A percentile compares a stretch with the other conserved stretches of the same genome.
Conservation (phyloP, 2,113 vertebrate genomes). For the Hassar affinis region DNA sequence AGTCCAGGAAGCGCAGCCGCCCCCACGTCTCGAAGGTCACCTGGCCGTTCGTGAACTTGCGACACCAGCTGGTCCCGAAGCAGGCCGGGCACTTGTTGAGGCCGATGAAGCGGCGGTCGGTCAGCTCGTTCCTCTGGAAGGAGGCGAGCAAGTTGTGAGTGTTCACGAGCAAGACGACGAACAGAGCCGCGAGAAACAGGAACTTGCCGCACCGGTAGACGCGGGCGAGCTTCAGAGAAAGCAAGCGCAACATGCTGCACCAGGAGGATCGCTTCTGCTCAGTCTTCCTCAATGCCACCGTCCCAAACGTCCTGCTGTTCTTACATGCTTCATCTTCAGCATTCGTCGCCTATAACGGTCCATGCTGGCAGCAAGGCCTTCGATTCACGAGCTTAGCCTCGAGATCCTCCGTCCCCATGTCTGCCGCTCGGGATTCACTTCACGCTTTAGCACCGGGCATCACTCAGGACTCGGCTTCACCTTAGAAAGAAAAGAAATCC, state of each 20-base stretch:
- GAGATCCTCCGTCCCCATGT: conserved; percentile 31
- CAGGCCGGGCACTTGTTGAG: conserved; percentile 93
- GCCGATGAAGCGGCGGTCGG: conserved; percentile 93
- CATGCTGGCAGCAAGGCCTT: background rate
- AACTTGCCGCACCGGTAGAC: conserved; percentile 95
- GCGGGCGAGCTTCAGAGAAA: conserved; percentile 93
- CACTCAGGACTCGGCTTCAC: background rate
- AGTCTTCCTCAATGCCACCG: conserved; percentile 38
- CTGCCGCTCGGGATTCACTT: background rate
- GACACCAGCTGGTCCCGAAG: conserved; percentile 98
- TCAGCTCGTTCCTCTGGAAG: conserved; percentile 96
- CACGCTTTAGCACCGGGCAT: background rate
- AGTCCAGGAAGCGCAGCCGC: conserved; percentile 90
- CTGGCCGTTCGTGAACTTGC: conserved; percentile 98
- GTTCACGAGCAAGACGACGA: conserved; percentile 91
- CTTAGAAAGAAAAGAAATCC: conserved; percentile 38
- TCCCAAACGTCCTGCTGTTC: conserved; percentile 10
- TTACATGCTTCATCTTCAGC: conserved; percentile 8
- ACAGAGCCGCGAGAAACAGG: conserved; percentile 85
- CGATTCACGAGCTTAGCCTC: background rate
- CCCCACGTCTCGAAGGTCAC: conserved; percentile 96
- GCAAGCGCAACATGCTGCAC: conserved; percentile 87
- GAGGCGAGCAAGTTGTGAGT: conserved; percentile 95
- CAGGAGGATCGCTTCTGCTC: background rate
- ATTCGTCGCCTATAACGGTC: conserved; percentile 26